phyloP scores from a whole-genome alignment of 2,113 vertebrate genomes.

The Cephalopholis sonnerati region DNA sequence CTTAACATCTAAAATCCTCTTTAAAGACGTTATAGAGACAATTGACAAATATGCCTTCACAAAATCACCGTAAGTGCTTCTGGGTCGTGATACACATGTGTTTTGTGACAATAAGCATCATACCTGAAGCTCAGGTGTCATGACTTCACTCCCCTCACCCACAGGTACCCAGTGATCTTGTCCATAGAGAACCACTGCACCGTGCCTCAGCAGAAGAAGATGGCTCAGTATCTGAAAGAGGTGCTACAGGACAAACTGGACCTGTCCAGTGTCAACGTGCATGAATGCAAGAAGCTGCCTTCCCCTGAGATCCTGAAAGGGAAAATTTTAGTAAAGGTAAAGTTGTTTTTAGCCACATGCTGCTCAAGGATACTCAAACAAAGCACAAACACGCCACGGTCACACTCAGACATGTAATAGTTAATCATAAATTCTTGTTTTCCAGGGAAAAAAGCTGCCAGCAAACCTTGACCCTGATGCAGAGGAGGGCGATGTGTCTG shows the following conservation, averaged over 20 bases:
- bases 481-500: constrained; percentile 96
- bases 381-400: background rate
- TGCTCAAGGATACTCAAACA: background rate
- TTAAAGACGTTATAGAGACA: constrained; percentile 94
- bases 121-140: background rate
- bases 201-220: constrained; percentile 94
- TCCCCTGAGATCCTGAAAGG: constrained; percentile 93
- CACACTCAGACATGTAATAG: background rate
- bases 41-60: constrained; percentile 94
- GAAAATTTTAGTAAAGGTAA: constrained; percentile 96
- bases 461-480: constrained; percentile 90
- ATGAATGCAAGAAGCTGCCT: constrained; percentile 89
- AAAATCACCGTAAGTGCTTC: constrained; percentile 90
- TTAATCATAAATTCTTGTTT: background rate
- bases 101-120: background rate
- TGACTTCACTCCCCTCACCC: background rate
- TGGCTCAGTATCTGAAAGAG: constrained; percentile 92
- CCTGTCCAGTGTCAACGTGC: constrained; percentile 85
- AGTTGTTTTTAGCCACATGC: constrained; percentile 64
- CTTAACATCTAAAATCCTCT: constrained; percentile 87
- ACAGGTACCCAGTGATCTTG: constrained; percentile 94
- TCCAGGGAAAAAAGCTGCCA: constrained; percentile 95
- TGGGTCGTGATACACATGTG: background rate
- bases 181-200: constrained; percentile 98
- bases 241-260: constrained; percentile 96